Evolutionary conservation across 2,113 vertebrate genomes (phyloP), one percentile per base, ranked within the genome.

Genomic region (Tachysurus vachellii): DNA sequence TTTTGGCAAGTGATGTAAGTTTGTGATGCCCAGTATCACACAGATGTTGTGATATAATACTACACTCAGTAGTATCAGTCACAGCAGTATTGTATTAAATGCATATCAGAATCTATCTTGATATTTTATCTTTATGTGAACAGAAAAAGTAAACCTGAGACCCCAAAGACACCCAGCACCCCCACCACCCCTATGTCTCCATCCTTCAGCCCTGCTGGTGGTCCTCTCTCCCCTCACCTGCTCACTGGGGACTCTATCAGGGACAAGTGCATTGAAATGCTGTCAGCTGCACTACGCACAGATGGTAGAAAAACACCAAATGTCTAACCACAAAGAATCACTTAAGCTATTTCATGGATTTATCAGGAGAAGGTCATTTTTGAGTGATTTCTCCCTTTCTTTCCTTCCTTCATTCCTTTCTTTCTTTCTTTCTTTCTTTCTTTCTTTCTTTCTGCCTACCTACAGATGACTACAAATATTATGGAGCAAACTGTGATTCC

Each of bases 261-360:
- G 89, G 97, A 99, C 94, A 99, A 99, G 89, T 99, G 98, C 93
- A 95, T 99, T 0, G 97, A 97, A 95, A 97, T 99, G 98, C 91
- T 99, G 89, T 90, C 96, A 0, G 96, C 96, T 0, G 97, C 97
- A 0, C 94, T 99, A 89, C 96, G 95, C 87, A 95, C 96, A 42
- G 97, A 98, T 0, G 96, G 98, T 99, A 93, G 94, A 95, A 31
- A 85, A 54, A 2, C 44, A 64, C 54, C 5, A 47, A 50, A 83
- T 83, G 14, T 50, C 71, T 31, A 84, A 66, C 53, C 47, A 71
- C 61, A 59, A 5, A 42, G 31, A n/a, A 9, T 50, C 2, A 36
- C 4, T 82, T 28, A 76, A 54, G 50, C 16, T 50, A 28, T 47
- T 73, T 75, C 73, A 12, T 44, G n/a, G 23, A 79, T 79, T 80